Percentiles rank a stretch among this genome's conserved stretches.
These are phyloP conservation scores for Stenotaenia linearis DNA, from an alignment of 2,888 invertebrate genomes.

Conservation along the genomic window DNA sequence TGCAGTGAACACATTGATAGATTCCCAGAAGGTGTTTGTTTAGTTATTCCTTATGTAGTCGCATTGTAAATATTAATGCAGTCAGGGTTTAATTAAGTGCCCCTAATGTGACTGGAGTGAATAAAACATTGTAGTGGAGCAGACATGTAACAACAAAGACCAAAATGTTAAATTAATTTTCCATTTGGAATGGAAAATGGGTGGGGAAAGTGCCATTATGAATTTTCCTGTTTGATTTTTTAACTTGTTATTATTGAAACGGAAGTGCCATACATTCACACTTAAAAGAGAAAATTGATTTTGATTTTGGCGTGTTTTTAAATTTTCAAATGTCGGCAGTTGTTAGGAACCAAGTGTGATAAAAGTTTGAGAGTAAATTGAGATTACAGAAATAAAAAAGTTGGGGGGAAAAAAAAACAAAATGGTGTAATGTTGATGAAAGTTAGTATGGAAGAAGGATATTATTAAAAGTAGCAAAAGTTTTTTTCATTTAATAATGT, in stretches of 20 bases:
- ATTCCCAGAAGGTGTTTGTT: background rate
- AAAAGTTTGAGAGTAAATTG: background rate
- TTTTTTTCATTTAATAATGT: conserved; percentile 1
- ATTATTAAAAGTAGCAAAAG: conserved; percentile 11
- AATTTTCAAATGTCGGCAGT: background rate
- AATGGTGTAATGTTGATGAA: conserved; percentile 15
- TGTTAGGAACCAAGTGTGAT: background rate
- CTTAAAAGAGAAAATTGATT: conserved; percentile 6
- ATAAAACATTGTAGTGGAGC: background rate
- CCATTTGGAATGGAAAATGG: background rate
- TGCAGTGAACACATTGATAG: background rate
- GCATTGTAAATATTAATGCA: background rate
- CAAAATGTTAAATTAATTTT: background rate
- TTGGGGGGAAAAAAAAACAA: background rate
- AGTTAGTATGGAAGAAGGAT: background rate
- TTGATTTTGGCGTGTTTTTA: background rate
- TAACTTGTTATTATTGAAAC: background rate
- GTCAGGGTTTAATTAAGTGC: background rate
- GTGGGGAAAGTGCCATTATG: background rate
- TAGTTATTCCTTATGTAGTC: background rate
- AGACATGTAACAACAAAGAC: background rate
- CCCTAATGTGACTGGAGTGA: background rate
- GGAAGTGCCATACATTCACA: background rate
- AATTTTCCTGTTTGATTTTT: background rate
- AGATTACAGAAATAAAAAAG: background rate